phyloP scores from a whole-genome alignment of 2,888 invertebrate species.

The Morinoia aosen region DNA sequence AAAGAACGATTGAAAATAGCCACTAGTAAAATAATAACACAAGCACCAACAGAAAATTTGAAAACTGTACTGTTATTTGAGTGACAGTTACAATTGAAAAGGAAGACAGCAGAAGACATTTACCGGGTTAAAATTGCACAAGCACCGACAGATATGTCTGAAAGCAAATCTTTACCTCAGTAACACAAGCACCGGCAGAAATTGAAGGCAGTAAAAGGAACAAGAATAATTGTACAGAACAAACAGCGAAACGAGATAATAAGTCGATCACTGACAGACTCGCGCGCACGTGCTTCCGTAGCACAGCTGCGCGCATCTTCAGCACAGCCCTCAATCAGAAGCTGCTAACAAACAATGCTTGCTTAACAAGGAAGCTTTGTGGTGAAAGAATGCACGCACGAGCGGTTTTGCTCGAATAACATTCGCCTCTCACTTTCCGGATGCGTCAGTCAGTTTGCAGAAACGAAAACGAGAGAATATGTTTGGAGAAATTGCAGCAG shows the following conservation, averaged over 20 bases:
- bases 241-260: not conserved
- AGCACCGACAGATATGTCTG: not conserved
- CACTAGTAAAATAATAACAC: not conserved
- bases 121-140: not conserved
- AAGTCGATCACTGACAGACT: not conserved
- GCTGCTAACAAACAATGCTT: not conserved
- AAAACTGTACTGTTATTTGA: too few relatives aligned
- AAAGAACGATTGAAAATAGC: not conserved
- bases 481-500: not conserved
- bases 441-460: not conserved
- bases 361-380: not conserved
- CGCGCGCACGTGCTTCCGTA: not conserved
- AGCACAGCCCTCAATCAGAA: not conserved
- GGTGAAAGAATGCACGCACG: not conserved
- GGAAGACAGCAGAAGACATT: not conserved
- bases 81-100: too few relatives aligned
- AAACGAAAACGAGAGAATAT: not conserved
- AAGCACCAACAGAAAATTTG: not conserved
- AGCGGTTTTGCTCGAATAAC: not conserved
- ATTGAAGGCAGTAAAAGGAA: not conserved
- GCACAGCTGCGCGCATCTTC: too few relatives aligned
- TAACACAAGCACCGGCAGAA: not conserved
- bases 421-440: not conserved
- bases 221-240: not conserved
- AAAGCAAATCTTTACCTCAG: not conserved